Conservation (phyloP, 1,140 invertebrate genomes). For the Telenomus remus region DNA sequence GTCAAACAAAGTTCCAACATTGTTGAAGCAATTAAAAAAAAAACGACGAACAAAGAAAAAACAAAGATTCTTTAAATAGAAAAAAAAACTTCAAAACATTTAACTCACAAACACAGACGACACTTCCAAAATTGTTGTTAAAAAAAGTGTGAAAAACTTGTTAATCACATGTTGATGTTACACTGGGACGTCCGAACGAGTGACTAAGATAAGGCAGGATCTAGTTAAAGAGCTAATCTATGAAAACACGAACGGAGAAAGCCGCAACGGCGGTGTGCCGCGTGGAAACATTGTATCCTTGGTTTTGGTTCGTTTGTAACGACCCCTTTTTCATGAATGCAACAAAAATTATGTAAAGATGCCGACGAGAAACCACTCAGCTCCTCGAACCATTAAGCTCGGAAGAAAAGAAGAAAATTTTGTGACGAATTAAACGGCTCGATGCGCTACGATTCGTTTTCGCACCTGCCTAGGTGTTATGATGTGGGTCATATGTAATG, state of each 20-base stretch:
- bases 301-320: constrained; percentile 40
- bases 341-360: constrained; percentile 46
- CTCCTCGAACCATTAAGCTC: constrained; percentile 43
- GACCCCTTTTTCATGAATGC: constrained; percentile 16
- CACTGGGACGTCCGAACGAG: constrained; percentile 20
- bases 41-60: too few species aligned
- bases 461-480: too few species aligned
- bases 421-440: constrained; percentile 25
- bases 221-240: constrained; percentile 39
- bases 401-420: constrained; percentile 14
- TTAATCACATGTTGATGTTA: constrained; percentile 15
- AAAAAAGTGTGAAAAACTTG: too few species aligned
- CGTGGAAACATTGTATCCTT: constrained; percentile 21
- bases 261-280: constrained; percentile 4
- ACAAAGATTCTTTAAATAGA: too few species aligned
- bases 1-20: too few species aligned
- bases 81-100: not conserved
- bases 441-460: not conserved
- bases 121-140: not conserved
- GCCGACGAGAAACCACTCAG: constrained; percentile 21
- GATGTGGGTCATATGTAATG: too few species aligned
- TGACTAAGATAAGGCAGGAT: constrained; percentile 42
- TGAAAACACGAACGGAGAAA: constrained; percentile 38
- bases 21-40: too few species aligned
- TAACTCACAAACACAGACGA: not conserved